Percentiles rank a stretch among this genome's conserved stretches.
Evolutionary conservation across 1,140 invertebrate species (phyloP).

Genomic region (Drosophila lini): DNA sequence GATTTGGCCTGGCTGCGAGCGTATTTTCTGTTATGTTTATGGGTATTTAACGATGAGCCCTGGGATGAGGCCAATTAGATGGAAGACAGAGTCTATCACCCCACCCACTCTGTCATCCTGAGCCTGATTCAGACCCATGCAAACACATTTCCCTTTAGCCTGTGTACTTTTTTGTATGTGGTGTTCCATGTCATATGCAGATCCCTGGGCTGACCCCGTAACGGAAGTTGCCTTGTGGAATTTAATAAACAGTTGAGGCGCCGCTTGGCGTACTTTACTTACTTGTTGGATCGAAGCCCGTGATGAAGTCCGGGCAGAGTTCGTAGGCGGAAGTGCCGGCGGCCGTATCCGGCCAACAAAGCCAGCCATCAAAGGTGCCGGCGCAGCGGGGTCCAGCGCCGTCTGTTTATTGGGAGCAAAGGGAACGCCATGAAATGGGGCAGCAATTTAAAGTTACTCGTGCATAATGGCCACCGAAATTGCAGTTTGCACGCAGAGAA

Average conservation of each 20-base stretch:
- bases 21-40: slow-evolving; percentile 38
- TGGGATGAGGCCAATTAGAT: slow-evolving; percentile 39
- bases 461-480: slow-evolving; percentile 37
- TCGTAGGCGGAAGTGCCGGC: slow-evolving; percentile 89
- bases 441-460: slow-evolving; percentile 49
- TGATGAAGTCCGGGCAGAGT: slow-evolving; percentile 91
- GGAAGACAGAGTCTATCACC: slow-evolving; percentile 4
- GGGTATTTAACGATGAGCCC: slow-evolving; percentile 8
- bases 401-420: slow-evolving; percentile 76
- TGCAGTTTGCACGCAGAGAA: slow-evolving; percentile 32
- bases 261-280: slow-evolving; percentile 62
- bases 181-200: slow-evolving; percentile 48
- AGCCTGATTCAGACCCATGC: neutral
- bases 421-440: slow-evolving; percentile 8
- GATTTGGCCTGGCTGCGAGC: slow-evolving; percentile 47
- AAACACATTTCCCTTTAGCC: slow-evolving; percentile 14
- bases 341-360: slow-evolving; percentile 93
- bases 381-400: slow-evolving; percentile 88
- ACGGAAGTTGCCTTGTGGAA: slow-evolving; percentile 51
- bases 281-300: slow-evolving; percentile 89
- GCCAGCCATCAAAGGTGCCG: slow-evolving; percentile 93
- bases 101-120: neutral
- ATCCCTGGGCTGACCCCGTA: slow-evolving; percentile 31
- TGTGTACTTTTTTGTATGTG: neutral
- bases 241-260: slow-evolving; percentile 52